Conservation (phyloP, 2,888 invertebrate genomes). For the Branchipolynoe longqiensis region DNA sequence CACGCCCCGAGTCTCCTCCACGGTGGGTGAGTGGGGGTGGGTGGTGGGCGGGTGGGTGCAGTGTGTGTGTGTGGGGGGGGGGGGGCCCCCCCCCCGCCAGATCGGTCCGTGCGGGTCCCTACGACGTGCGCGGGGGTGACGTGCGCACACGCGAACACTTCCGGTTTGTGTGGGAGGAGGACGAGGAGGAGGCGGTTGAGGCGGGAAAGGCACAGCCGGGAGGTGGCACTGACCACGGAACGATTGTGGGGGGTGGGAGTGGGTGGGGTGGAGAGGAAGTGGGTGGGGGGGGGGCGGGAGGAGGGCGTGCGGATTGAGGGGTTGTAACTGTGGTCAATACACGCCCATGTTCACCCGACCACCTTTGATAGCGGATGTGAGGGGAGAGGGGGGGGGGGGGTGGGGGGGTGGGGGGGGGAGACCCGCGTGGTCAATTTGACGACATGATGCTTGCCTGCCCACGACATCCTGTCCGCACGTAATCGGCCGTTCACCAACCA, state of each 20-base stretch:
- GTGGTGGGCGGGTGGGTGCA: neutral
- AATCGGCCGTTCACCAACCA: slow-evolving; percentile 1
- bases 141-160: slow-evolving; percentile 7
- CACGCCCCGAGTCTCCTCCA: too few relatives aligned
- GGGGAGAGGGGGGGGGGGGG: too few relatives aligned
- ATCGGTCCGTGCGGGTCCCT: neutral
- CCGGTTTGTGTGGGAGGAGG: neutral
- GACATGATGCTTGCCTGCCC: slow-evolving; percentile 30
- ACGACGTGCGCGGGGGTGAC: neutral
- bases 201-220: neutral
- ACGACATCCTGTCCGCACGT: slow-evolving; percentile 28
- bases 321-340: slow-evolving; percentile 23
- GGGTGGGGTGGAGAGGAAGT: neutral
- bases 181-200: neutral
- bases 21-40: too few relatives aligned
- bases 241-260: neutral
- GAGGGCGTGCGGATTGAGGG: neutral
- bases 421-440: slow-evolving; percentile 45
- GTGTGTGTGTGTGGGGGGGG: neutral
- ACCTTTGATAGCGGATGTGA: too few relatives aligned
- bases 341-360: slow-evolving; percentile 28
- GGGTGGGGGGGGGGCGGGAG: neutral
- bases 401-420: neutral
- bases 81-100: slow-evolving; percentile 21
- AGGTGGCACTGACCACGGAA: too few relatives aligned